Evolutionary conservation across 2,113 vertebrate genomes (phyloP).

Genomic region (Thunnus thynnus): DNA sequence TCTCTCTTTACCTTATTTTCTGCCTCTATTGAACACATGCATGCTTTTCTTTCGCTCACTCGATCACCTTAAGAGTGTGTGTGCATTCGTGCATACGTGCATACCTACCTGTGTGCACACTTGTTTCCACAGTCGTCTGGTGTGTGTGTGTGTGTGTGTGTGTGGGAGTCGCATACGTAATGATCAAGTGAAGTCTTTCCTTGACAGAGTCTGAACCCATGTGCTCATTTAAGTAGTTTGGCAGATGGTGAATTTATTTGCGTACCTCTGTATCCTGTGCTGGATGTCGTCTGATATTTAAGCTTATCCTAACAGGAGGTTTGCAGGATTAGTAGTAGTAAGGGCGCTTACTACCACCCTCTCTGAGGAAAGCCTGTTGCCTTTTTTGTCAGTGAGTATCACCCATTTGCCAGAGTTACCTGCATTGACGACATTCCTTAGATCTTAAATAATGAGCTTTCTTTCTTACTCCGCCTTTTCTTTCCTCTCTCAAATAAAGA

Average conservation of each 20-base stretch:
- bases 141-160: neutral
- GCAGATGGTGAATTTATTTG: constrained; percentile 64
- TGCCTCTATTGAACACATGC: neutral
- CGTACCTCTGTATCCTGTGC: constrained; percentile 50
- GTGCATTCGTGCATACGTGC: neutral
- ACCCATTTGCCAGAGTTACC: neutral
- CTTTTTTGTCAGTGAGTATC: neutral
- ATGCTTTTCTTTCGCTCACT: constrained; percentile 18
- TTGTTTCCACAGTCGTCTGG: constrained; percentile 1
- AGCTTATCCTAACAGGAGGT: constrained; percentile 48
- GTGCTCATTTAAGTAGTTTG: constrained; percentile 54
- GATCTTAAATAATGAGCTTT: neutral
- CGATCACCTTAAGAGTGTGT: neutral
- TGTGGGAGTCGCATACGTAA: constrained; percentile 31
- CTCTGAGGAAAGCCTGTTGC: constrained; percentile 20
- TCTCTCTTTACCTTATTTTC: neutral
- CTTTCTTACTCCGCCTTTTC: neutral
- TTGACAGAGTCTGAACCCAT: constrained; percentile 42
- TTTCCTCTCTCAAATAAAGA: neutral
- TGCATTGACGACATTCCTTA: neutral
- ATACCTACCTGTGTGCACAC: constrained; percentile 27
- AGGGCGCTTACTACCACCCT: neutral
- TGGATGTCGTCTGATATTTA: constrained; percentile 46
- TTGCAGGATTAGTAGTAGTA: constrained; percentile 44
- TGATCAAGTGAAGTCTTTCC: constrained; percentile 51